phyloP scores from a whole-genome alignment of 2,113 vertebrate species.

The Cyanistes caeruleus region DNA sequence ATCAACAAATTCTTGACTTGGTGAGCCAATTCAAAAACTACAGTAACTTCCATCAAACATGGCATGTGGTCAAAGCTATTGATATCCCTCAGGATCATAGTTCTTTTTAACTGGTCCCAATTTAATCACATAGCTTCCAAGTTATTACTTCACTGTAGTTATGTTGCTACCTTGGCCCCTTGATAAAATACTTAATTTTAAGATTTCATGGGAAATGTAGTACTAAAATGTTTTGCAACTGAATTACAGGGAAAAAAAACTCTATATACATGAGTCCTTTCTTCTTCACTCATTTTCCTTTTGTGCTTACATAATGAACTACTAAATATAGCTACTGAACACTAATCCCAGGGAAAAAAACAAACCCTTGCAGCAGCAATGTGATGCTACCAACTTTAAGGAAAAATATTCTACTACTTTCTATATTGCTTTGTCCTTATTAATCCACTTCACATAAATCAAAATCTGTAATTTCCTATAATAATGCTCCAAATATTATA shows the following conservation, averaged over 20 bases:
- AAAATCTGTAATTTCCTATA: neutral
- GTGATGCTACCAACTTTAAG: neutral
- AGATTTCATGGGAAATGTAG: neutral
- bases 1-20: neutral
- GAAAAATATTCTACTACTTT: neutral
- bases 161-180: neutral
- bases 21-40: neutral
- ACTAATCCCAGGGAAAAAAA: neutral
- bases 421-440: neutral
- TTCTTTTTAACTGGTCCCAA: neutral
- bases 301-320: neutral
- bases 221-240: neutral
- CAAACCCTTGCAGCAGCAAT: neutral
- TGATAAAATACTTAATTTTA: neutral
- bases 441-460: neutral
- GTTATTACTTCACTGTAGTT: neutral
- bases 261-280: rapidly evolving
- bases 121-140: neutral
- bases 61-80: neutral
- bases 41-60: neutral
- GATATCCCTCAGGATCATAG: neutral
- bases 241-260: neutral
- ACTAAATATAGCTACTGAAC: neutral
- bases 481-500: neutral
- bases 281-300: neutral